Base-by-base conservation (phyloP, 2,888 invertebrate genomes). In the Chymomyza caudatula region DNA sequence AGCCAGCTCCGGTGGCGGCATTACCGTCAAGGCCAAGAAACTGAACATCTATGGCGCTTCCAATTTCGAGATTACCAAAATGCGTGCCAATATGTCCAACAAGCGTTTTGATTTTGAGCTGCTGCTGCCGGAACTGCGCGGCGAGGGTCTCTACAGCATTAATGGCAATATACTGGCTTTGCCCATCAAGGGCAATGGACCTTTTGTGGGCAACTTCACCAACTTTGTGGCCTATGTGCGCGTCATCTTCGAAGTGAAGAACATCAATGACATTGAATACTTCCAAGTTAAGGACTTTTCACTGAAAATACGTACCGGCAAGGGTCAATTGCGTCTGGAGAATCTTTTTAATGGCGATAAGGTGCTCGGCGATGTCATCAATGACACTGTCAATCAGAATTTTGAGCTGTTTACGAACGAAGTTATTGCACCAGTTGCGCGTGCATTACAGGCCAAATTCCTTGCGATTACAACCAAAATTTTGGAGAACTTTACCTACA, bases 341-440 rank as follows among this genome's bases (percentile, higher is more conserved):
- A 93, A 95, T 89, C 91, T 96, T 3, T 95, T 95, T 83, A 93
- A 94, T 64, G 94, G 94, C 0, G 94, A 96, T 71, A 91, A 92
- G 67, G 93, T 94, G 71, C 88, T 95, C 13, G 94, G 94, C 44
- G 92, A 93, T 53, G 92, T 94, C 4, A 94, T 95, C 92, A 96
- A 96, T 87, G 87, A 90, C n/a, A 88, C 89, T 0, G 88, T 90
- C 56, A 90, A 90, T 76, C 88, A 90, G 56, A 95, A 96, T 88
- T 96, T 95, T 93, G 92, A 93, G 79, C 92, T 92, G 43, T 92
- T 96, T 1, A 92, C 94, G 0, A 92, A 92, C 58, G 95, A 95
- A 82, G 91, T 96, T 4, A 94, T 94, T 78, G 93, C 93, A 0
- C 93, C 94, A 0, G 91, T 96, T 80, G 95, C 95, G 83, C 92